phyloP scores from a whole-genome alignment of 2,113 vertebrate genomes.

The Ancistrus triradiatus region DNA sequence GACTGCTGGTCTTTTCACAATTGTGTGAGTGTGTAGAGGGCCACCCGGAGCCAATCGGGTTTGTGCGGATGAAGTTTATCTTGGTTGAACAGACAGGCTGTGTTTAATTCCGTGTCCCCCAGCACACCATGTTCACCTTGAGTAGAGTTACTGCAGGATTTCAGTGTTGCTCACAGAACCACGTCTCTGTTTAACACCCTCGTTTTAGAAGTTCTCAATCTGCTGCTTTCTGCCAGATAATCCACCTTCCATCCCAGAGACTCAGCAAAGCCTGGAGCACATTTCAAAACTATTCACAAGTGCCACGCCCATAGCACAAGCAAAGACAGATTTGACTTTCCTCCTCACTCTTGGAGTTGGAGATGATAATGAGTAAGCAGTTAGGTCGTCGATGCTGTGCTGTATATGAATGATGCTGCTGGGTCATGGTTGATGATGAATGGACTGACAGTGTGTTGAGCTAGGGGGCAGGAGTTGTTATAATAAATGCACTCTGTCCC shows the following conservation, averaged over 20 bases:
- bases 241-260: not conserved
- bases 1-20: constrained; percentile 24
- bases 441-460: constrained; percentile 14
- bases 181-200: constrained; percentile 27
- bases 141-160: constrained; percentile 24
- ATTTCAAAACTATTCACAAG: not conserved
- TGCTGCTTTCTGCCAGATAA: constrained; percentile 18
- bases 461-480: constrained; percentile 2
- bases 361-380: no score
- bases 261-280: not conserved
- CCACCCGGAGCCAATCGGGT: constrained; percentile 35
- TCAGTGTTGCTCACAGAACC: constrained; percentile 32
- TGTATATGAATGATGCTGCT: constrained; percentile 1
- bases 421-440: not conserved
- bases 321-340: not conserved
- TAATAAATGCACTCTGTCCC: constrained; percentile 5
- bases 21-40: constrained; percentile 32
- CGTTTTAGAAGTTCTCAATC: constrained; percentile 29
- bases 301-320: constrained; percentile 1
- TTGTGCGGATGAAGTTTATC: constrained; percentile 40
- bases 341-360: no score
- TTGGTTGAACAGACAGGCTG: constrained; percentile 38
- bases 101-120: constrained; percentile 28
- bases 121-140: constrained; percentile 18
- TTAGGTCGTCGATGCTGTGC: not conserved